A percentile compares a stretch with the other conserved stretches of the same genome.
Evolutionary conservation across 1,140 invertebrate genomes (phyloP).

Genomic region (Homalodisca vitripennis): DNA sequence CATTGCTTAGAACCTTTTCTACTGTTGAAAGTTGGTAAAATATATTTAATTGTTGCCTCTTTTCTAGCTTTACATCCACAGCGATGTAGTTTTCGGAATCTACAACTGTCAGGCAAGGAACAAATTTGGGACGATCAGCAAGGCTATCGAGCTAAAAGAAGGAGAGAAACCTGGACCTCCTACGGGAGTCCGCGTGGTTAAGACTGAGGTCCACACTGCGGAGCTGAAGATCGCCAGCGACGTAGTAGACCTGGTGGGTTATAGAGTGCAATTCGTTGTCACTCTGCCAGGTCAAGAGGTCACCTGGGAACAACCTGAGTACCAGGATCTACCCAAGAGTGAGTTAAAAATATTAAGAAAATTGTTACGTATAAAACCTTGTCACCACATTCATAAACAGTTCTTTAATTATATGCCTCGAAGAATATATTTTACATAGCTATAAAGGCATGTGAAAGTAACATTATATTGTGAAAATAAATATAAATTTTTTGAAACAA

Average conservation of each 20-base stretch:
- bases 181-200: neutral
- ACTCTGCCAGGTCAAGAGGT: slow-evolving; percentile 20
- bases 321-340: slow-evolving; percentile 33
- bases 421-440: no score
- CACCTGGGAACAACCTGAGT: slow-evolving; percentile 29
- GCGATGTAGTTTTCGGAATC: slow-evolving; percentile 51
- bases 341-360: no score
- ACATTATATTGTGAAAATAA: no score
- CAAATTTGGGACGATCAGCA: slow-evolving; percentile 51
- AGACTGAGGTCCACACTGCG: slow-evolving; percentile 7
- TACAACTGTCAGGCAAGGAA: slow-evolving; percentile 57
- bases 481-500: no score
- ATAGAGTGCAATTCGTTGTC: slow-evolving; percentile 34
- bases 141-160: slow-evolving; percentile 50
- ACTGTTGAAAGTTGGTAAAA: no score
- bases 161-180: slow-evolving; percentile 54
- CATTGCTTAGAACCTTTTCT: no score
- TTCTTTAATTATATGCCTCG: no score
- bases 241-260: slow-evolving; percentile 25
- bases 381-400: no score
- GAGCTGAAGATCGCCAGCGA: slow-evolving; percentile 25
- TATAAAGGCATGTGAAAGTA: no score
- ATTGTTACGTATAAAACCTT: no score
- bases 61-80: slow-evolving; percentile 49
- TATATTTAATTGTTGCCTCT: no score